Percentiles rank a stretch among this genome's conserved stretches.
These are phyloP conservation scores for Merluccius polli DNA, from an alignment of 2,797 vertebrate species.

Conservation along the genomic window DNA sequence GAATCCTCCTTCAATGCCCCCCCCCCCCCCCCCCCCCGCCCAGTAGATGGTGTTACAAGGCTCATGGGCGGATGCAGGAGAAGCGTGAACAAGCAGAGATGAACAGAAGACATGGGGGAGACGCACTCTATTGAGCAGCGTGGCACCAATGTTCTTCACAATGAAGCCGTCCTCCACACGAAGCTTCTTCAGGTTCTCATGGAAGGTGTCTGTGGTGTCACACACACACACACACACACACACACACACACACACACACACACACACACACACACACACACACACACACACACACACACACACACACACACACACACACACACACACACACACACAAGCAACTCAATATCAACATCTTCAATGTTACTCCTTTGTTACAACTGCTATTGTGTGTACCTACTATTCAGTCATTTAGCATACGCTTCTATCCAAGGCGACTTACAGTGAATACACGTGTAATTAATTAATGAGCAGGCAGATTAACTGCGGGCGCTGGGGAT, in stretches of 20 bases:
- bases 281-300: slow-evolving; percentile 5
- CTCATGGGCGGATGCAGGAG: no score
- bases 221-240: slow-evolving; percentile 1
- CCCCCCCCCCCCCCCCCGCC: no score
- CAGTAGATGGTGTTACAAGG: no score
- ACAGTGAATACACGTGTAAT: neutral
- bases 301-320: slow-evolving; percentile 9
- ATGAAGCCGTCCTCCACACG: slow-evolving; percentile 78
- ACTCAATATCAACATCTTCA: neutral
- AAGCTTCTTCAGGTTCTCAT: slow-evolving; percentile 82
- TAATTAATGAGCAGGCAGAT: neutral
- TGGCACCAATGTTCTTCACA: slow-evolving; percentile 78
- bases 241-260: no score
- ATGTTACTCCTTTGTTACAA: neutral
- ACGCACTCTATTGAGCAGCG: slow-evolving; percentile 82
- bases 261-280: neutral
- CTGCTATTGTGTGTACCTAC: neutral
- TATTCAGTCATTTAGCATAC: neutral
- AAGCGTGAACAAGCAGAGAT: neutral
- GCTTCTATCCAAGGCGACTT: neutral
- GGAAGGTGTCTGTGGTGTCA: slow-evolving; percentile 74
- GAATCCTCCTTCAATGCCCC: no score
- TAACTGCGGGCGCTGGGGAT: neutral
- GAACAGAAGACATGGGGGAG: neutral
- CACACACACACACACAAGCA: neutral